A percentile compares a stretch with the other conserved stretches of the same genome.
Conservation (phyloP, 2,797 vertebrate species). For the Mormyrops boulengeri region DNA sequence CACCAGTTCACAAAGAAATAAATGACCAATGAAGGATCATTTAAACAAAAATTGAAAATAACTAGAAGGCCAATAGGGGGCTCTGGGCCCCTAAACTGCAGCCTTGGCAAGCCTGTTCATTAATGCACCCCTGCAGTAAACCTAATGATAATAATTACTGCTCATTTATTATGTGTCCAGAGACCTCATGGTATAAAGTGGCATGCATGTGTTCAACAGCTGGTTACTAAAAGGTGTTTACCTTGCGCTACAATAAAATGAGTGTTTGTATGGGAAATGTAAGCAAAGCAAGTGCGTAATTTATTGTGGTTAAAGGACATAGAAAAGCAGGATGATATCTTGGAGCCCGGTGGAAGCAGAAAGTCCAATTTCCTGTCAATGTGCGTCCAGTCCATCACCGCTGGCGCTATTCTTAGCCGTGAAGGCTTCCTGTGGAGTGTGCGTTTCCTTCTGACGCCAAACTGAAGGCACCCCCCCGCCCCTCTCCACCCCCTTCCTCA, state of each 20-base stretch:
- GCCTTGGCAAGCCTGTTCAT: not conserved
- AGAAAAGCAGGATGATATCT: conserved; percentile 20
- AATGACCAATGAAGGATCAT: not conserved
- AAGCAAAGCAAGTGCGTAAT: not conserved
- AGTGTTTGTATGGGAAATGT: not conserved
- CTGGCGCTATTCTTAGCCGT: conserved; percentile 50
- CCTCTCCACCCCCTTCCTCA: conserved; percentile 1
- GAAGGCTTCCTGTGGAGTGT: conserved; percentile 48
- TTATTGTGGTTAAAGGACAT: conserved; percentile 20
- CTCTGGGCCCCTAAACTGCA: not conserved
- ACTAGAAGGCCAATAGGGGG: not conserved
- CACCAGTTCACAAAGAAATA: not conserved
- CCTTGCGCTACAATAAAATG: conserved; percentile 13
- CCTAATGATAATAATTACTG: not conserved
- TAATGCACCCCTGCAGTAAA: not conserved
- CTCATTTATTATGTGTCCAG: not conserved
- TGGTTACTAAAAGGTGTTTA: not conserved
- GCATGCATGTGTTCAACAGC: not conserved
- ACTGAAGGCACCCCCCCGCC: not conserved
- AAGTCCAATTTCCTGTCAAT: conserved; percentile 49
- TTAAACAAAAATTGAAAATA: not conserved
- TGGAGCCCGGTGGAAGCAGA: conserved; percentile 31
- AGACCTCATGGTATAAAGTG: not conserved
- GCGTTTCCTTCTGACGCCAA: conserved; percentile 39
- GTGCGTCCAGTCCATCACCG: conserved; percentile 44